Evolutionary conservation across 2,113 vertebrate genomes (phyloP).

Genomic region (Thunnus maccoyii): DNA sequence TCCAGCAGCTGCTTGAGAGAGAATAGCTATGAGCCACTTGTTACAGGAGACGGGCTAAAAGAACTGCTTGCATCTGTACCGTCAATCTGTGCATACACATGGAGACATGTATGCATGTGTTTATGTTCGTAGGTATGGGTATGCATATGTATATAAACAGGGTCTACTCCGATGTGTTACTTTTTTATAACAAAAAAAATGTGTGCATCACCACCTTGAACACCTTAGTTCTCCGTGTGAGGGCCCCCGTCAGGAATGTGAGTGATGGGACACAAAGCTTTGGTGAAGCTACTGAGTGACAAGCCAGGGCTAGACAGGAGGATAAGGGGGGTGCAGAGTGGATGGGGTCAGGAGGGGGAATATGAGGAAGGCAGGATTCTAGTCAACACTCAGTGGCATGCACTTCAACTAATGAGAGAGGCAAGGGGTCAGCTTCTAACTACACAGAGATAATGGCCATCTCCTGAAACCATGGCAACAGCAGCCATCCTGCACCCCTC

Average conservation of each 20-base stretch:
- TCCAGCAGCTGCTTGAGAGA: slow-evolving; percentile 19
- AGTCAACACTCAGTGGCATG: slow-evolving; percentile 79
- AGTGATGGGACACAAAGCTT: slow-evolving; percentile 49
- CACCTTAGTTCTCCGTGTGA: slow-evolving; percentile 19
- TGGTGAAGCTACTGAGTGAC: slow-evolving; percentile 55
- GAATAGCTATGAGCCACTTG: slow-evolving; percentile 32
- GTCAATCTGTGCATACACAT: neutral
- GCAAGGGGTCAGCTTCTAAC: slow-evolving; percentile 80
- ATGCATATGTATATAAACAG: neutral
- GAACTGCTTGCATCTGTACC: neutral
- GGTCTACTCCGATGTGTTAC: neutral
- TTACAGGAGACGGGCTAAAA: slow-evolving; percentile 13
- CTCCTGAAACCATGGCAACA: slow-evolving; percentile 84
- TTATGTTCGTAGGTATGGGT: neutral
- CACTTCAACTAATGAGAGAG: slow-evolving; percentile 85
- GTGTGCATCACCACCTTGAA: neutral
- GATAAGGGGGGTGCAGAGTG: slow-evolving; percentile 3
- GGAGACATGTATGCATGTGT: neutral
- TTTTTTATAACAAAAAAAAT: neutral
- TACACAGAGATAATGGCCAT: slow-evolving; percentile 83
- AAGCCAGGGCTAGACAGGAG: slow-evolving; percentile 42
- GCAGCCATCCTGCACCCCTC: slow-evolving; percentile 57
- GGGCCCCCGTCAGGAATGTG: slow-evolving; percentile 26
- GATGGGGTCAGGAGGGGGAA: slow-evolving; percentile 27
- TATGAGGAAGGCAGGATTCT: slow-evolving; percentile 69